A percentile compares a stretch with the other conserved stretches of the same genome.
Conservation (phyloP, 2,888 invertebrate species). For the Drosophila nigricruria region DNA sequence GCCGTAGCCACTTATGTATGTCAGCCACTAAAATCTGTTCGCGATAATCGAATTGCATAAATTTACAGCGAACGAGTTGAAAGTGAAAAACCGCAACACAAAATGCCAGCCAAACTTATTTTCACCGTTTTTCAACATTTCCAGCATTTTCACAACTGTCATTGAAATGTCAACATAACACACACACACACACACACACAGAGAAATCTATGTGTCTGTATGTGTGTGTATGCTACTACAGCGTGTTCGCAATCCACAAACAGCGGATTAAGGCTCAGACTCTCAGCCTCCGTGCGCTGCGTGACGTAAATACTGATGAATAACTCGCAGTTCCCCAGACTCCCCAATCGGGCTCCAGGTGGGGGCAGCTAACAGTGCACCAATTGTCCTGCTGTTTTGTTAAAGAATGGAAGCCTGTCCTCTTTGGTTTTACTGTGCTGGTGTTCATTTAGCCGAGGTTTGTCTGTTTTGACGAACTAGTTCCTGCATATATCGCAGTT, state of each 20-base stretch:
- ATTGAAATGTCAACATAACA: constrained; percentile 82
- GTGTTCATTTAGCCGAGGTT: constrained; percentile 59
- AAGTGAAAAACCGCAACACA: constrained; percentile 47
- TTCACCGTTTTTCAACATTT: constrained; percentile 51
- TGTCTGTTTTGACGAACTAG: constrained; percentile 80
- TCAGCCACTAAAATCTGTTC: constrained; percentile 33
- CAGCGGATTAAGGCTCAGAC: constrained; percentile 18
- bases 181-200: constrained; percentile 46
- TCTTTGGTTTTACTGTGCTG: neutral
- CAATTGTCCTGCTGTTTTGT: constrained; percentile 63
- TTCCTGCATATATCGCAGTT: neutral
- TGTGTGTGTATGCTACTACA: constrained; percentile 39
- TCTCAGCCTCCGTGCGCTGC: constrained; percentile 63
- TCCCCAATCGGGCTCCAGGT: constrained; percentile 35
- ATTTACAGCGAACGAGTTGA: constrained; percentile 47
- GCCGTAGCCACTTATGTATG: neutral
- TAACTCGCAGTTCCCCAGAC: constrained; percentile 45
- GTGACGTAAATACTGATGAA: constrained; percentile 79
- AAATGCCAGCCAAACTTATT: constrained; percentile 63
- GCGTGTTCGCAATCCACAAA: constrained; percentile 37
- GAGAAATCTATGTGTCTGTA: neutral
- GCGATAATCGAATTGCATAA: constrained; percentile 66
- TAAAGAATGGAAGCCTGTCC: constrained; percentile 52
- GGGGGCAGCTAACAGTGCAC: constrained; percentile 24
- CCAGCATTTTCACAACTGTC: constrained; percentile 73